Evolutionary conservation across 2,888 invertebrate genomes (phyloP), one percentile per base, ranked within the genome.

Genomic region (Pollenia angustigena): DNA sequence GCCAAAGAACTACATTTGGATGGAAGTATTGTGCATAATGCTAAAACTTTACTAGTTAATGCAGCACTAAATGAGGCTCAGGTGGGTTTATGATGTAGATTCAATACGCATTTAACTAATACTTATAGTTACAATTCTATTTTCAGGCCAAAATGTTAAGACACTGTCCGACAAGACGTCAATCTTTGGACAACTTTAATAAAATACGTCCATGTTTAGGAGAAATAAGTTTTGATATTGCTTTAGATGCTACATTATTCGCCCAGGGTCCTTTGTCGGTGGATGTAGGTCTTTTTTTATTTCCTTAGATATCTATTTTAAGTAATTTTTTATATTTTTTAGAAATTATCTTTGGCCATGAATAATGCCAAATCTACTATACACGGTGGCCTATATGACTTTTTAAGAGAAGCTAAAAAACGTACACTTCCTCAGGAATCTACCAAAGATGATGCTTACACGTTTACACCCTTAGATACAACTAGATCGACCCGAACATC

Each of bases 201-300:
- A 94, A 94, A 89, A 94, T 94, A 7, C 95, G 95, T n/a, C 95
- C 96, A 9, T 95, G 96, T 89, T 93, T 97, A 64, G 96, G 95
- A 0, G 96, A 97, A 91, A 94, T 96, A 2, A 95, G 95, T 68
- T 97, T 97, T 89, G 96, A 96, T 72, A 94, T 97, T 54, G 94
- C 96, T 0, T 93, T 97, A 85, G 97, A 97, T 92, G 96, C 97
- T 0, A 96, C 96, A 1, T 94, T 97, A 11, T 95, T 96, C 88
- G 97, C 97, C 8, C 96, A 97, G 90, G 97, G 96, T 4, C 97
- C 97, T n/a, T 93, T 97, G n/a, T 96, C 97, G 88, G 96, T 97
- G 58, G 97, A 97, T 95, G 97, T 97, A 93, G 91, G 90, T 88
- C 0, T 10, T 32, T 23, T 68, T 10, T 16, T 0, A 46, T 40